Evolutionary conservation across 1,140 invertebrate genomes (phyloP).

Genomic region (Holcopasites calliopsidis): DNA sequence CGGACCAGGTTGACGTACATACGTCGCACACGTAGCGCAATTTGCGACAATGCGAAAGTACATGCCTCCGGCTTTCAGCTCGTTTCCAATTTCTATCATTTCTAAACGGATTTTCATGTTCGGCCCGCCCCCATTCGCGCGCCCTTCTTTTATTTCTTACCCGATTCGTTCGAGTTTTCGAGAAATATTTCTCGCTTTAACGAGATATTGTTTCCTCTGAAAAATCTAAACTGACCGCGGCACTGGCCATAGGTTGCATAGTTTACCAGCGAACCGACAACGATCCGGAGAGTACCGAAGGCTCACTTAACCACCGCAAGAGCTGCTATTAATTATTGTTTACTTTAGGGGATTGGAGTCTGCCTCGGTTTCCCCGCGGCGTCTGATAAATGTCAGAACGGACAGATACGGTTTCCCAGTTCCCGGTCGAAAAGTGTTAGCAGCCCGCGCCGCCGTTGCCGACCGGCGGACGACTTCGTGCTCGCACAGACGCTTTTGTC

Average conservation of each 20-base stretch:
- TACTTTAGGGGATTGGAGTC: slow-evolving; percentile 57
- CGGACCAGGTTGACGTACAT: neutral
- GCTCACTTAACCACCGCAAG: slow-evolving; percentile 43
- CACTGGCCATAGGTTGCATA: too few relatives aligned
- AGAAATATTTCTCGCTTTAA: neutral
- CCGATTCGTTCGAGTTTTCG: neutral
- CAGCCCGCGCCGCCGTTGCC: neutral
- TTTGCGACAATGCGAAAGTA: slow-evolving; percentile 24
- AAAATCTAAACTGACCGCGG: too few relatives aligned
- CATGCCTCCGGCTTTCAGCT: slow-evolving; percentile 9
- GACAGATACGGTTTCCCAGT: slow-evolving; percentile 47
- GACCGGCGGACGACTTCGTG: slow-evolving; percentile 13
- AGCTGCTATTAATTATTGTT: slow-evolving; percentile 70
- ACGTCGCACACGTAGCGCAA: slow-evolving; percentile 21
- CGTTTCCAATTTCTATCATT: slow-evolving; percentile 46
- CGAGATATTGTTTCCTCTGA: too few relatives aligned
- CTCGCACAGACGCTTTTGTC: too few relatives aligned
- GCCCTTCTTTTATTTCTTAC: neutral
- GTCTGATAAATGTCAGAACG: slow-evolving; percentile 56
- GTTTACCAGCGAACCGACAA: too few relatives aligned
- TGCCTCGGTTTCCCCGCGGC: slow-evolving; percentile 19
- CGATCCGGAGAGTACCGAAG: slow-evolving; percentile 6
- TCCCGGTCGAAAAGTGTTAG: slow-evolving; percentile 8
- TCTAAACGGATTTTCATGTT: slow-evolving; percentile 54
- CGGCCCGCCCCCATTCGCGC: neutral